These are phyloP conservation scores for Orcinus orca DNA, from an alignment of 2,113 vertebrate genomes.

Conservation along the genomic window DNA sequence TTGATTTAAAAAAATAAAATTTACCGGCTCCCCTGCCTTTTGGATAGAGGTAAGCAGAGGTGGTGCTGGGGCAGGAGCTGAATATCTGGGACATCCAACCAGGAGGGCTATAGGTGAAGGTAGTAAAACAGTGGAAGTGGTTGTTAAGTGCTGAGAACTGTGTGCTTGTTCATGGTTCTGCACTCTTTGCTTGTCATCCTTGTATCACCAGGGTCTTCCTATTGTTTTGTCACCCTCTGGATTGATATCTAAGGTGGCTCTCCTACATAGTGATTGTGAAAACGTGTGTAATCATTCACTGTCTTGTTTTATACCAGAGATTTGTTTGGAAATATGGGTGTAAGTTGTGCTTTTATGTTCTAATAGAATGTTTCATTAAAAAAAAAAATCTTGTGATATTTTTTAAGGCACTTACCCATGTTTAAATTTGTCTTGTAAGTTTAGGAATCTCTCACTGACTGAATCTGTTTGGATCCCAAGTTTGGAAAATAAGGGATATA, in stretches of 20 bases:
- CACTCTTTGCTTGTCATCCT: neutral
- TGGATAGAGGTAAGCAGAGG: neutral
- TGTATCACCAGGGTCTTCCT: neutral
- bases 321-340: neutral
- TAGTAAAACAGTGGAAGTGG: neutral
- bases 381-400: neutral
- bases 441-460: neutral
- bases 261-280: neutral
- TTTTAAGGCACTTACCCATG: neutral
- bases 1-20: neutral
- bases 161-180: neutral
- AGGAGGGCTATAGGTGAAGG: neutral
- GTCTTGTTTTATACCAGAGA: neutral
- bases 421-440: slow-evolving; percentile 4
- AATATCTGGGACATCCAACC: neutral
- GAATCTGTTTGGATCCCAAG: neutral
- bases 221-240: neutral
- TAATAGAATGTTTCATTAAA: neutral
- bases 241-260: neutral
- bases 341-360: neutral
- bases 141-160: neutral
- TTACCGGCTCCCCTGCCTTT: neutral
- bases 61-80: neutral
- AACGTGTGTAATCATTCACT: neutral
- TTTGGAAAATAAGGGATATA: neutral